Base-by-base conservation (phyloP, 2,113 vertebrate genomes). In the Ondatra zibethicus region DNA sequence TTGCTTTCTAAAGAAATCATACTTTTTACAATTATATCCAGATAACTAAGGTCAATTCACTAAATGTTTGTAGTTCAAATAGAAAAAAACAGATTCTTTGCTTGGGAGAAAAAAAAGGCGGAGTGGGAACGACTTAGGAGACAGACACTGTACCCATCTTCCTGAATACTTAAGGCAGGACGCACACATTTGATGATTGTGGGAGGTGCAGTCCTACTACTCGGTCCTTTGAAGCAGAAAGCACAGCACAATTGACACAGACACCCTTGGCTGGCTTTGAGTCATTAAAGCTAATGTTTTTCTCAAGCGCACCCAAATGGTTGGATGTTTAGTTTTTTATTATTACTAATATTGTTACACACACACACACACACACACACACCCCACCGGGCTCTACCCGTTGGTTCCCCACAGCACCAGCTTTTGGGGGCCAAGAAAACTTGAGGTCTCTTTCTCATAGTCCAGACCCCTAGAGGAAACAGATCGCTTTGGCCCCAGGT, bases 11-110 rank as follows among this genome's bases (percentile, higher is more conserved):
- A 29, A 39, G 25, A 97, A 97, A 94, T 82, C 68, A 85, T 80
- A 92, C 73, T 42, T 92, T 90, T 96, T 81, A 89, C 81, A 90
- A 47, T 87, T 87, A 89, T 72, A 91, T 76, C 55, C 42, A 25
- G 65, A 94, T 95, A 90, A 96, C 58, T 55, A 80, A 88, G 75
- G 39, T 84, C 85, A 96, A 93, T 68, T 82, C 93, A 93, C 42
- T 89, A 78, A 95, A 73, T 27, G 92, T 55, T 58, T 82, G 76
- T 39, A 91, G 92, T 86, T 92, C n/a, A 87, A 95, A 92, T 21
- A 94, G 50, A 94, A 91, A 55, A 63, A 96, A 92, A 92, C 23
- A 14, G 25, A 91, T 84, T 81, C 42, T 95, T 91, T 70, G 58
- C 70, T 92, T 82, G 70, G 3, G 29, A 61, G 29, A n/a, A 19